Conservation (phyloP, 2,888 invertebrate genomes). For the Drosophila formosana region DNA sequence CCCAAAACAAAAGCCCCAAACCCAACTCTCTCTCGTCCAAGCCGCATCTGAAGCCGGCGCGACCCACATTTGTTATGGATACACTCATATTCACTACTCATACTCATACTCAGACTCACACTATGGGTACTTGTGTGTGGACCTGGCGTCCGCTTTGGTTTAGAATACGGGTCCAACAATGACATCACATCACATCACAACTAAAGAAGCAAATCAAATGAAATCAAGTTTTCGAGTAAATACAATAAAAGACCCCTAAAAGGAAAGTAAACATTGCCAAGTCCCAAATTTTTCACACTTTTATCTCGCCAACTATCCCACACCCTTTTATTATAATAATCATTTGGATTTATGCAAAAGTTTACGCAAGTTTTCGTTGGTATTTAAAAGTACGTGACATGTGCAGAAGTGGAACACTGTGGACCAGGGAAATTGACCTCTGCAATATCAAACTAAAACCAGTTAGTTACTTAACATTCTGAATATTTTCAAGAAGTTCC, state of each 20-base stretch:
- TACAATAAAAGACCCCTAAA: constrained; percentile 17
- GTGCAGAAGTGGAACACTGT: constrained; percentile 3
- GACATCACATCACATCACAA: constrained; percentile 61
- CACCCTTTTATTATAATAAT: neutral
- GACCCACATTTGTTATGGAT: constrained; percentile 62
- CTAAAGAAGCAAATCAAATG: constrained; percentile 51
- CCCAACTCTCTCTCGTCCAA: constrained; percentile 32
- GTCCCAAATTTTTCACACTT: neutral
- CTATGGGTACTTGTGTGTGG: constrained; percentile 23
- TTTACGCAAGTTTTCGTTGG: neutral
- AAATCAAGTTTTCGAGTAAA: constrained; percentile 51
- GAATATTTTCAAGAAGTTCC: neutral
- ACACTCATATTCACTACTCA: constrained; percentile 7
- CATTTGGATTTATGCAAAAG: neutral
- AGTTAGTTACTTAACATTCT: constrained; percentile 1
- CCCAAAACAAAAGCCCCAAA: constrained; percentile 14
- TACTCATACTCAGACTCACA: neutral
- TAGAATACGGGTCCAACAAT: constrained; percentile 54
- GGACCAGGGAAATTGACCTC: neutral
- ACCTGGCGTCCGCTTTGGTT: constrained; percentile 43
- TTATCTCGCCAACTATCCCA: neutral
- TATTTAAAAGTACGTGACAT: constrained; percentile 3
- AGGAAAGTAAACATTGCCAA: constrained; percentile 10
- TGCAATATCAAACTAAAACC: neutral
- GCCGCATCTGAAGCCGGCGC: constrained; percentile 26